phyloP scores from a whole-genome alignment of 2,113 vertebrate genomes.

The Pituophis catenifer region DNA sequence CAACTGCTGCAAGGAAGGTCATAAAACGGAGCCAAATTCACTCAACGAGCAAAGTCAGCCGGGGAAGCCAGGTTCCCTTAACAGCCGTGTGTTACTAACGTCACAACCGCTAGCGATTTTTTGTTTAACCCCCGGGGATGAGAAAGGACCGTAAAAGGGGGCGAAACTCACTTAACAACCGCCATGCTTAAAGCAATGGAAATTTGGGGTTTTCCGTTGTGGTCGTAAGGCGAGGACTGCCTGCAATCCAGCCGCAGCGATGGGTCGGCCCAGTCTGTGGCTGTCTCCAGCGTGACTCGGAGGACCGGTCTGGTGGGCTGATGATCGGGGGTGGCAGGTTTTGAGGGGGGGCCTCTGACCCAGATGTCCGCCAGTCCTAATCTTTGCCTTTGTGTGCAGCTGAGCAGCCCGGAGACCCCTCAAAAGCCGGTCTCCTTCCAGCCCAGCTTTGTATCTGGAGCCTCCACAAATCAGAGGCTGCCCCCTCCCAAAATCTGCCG shows the following conservation, averaged over 20 bases:
- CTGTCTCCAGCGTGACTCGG: not conserved
- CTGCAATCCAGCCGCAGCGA: not conserved
- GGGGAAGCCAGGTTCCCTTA: too few relatives aligned
- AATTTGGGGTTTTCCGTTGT: not conserved
- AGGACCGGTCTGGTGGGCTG: not conserved
- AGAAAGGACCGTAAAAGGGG: not conserved
- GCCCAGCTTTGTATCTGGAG: not conserved
- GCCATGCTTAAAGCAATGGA: too few relatives aligned
- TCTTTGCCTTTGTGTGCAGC: not conserved
- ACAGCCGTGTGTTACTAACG: too few relatives aligned
- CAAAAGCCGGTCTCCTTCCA: not conserved
- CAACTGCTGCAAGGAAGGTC: too few relatives aligned
- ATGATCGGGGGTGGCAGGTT: not conserved
- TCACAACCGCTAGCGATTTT: too few relatives aligned
- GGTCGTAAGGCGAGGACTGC: not conserved
- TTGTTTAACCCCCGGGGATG: too few relatives aligned
- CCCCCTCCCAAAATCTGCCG: not conserved
- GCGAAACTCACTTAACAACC: too few relatives aligned
- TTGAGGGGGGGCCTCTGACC: not conserved
- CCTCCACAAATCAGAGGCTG: not conserved
- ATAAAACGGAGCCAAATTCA: too few relatives aligned
- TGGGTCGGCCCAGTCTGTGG: not conserved
- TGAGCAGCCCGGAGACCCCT: not conserved
- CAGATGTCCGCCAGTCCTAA: not conserved
- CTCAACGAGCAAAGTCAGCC: too few relatives aligned